Evolutionary conservation across 2,797 vertebrate genomes (phyloP).

Genomic region (Hapalemur alaotrensis): DNA sequence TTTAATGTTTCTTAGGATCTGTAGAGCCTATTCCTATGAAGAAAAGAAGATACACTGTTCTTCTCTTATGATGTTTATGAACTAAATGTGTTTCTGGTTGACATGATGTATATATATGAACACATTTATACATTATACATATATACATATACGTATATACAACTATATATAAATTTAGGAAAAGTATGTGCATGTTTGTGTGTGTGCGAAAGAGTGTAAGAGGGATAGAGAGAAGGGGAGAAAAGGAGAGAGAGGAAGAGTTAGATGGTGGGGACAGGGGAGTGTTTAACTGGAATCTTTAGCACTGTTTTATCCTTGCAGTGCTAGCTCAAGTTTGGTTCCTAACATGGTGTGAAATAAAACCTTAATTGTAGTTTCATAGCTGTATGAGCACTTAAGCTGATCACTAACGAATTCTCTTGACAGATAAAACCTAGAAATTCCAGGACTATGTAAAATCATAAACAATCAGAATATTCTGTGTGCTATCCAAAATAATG

Average conservation of each 20-base stretch:
- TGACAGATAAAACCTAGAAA: conserved; percentile 40
- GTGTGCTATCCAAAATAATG: neutral
- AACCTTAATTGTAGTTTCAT: conserved; percentile 51
- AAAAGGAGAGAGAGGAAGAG: neutral
- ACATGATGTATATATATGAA: neutral
- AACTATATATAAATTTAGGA: neutral
- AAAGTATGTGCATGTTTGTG: neutral
- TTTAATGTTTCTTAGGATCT: neutral
- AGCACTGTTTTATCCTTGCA: neutral
- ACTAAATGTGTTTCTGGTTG: neutral
- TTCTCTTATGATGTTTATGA: neutral
- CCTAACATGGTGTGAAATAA: conserved; percentile 34
- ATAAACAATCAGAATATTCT: neutral
- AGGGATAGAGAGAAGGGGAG: too few species aligned
- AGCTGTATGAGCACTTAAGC: conserved; percentile 42
- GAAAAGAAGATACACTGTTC: neutral
- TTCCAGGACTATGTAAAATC: neutral
- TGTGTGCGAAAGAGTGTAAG: neutral
- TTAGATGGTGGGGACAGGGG: neutral
- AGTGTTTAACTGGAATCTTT: neutral
- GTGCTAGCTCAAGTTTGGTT: conserved; percentile 27
- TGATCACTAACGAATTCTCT: conserved; percentile 43
- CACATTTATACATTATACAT: neutral
- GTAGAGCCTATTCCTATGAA: neutral
- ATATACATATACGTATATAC: too few species aligned